phyloP scores from a whole-genome alignment of 2,797 vertebrate species.

The Anabacerthia variegaticeps region DNA sequence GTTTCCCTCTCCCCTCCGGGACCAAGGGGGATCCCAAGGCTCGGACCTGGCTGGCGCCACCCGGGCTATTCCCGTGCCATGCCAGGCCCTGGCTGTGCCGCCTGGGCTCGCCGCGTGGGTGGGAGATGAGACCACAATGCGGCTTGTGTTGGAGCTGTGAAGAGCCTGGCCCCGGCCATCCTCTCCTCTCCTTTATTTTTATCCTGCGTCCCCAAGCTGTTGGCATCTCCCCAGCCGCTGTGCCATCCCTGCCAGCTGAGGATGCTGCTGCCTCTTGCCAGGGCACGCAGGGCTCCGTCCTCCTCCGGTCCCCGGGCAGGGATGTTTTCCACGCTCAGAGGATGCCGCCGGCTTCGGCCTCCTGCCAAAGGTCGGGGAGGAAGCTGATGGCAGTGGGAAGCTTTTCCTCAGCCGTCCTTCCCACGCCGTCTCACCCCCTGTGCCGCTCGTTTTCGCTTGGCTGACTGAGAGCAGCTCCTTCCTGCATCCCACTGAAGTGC shows the following conservation, averaged over 20 bases:
- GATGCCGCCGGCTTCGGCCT: neutral
- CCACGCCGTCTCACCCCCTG: rapidly evolving
- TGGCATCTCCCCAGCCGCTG: neutral
- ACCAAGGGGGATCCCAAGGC: neutral
- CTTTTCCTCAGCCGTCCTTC: neutral
- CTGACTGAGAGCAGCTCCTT: neutral
- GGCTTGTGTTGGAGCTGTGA: neutral
- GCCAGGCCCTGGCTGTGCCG: neutral
- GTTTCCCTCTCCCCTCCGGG: neutral
- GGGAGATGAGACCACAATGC: neutral
- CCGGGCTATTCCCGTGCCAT: rapidly evolving
- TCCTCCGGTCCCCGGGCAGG: neutral
- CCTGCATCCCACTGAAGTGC: rapidly evolving
- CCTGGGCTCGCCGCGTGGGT: neutral
- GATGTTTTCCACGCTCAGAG: neutral
- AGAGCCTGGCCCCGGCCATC: neutral
- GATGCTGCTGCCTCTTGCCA: neutral
- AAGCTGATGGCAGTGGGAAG: neutral
- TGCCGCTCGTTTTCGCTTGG: rapidly evolving
- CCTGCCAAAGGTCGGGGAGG: neutral
- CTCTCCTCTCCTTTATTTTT: neutral
- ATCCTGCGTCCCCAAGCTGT: neutral
- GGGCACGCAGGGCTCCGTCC: neutral
- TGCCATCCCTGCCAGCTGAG: neutral
- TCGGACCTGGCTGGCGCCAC: neutral